Percentiles rank a stretch among this genome's conserved stretches.
Evolutionary conservation across 2,113 vertebrate genomes (phyloP).

Genomic region (Lanius ludovicianus): DNA sequence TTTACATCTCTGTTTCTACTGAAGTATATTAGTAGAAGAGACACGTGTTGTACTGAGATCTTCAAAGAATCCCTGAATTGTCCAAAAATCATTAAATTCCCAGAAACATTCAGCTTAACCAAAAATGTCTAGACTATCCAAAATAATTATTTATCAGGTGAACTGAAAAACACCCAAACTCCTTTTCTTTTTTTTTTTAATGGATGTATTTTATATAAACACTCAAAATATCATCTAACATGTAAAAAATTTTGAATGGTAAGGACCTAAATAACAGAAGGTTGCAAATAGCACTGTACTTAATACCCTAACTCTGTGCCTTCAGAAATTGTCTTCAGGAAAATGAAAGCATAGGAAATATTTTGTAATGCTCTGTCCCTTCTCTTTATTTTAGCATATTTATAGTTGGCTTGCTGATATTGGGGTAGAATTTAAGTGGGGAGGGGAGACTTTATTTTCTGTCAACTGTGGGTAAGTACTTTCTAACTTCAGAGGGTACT

Average conservation of each 20-base stretch:
- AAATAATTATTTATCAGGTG: not conserved
- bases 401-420: not conserved
- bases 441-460: not conserved
- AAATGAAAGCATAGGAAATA: not conserved
- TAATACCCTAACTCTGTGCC: not conserved
- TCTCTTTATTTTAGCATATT: not conserved
- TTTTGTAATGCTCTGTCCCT: not conserved
- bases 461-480: not conserved
- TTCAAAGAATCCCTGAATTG: conserved; percentile 27
- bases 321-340: not conserved
- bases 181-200: not conserved
- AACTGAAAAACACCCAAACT: not conserved
- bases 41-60: not conserved
- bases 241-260: not conserved
- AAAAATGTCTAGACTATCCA: conserved; percentile 28
- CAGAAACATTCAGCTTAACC: conserved; percentile 17
- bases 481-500: conserved; percentile 30
- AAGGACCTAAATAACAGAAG: not conserved
- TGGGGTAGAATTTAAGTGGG: not conserved
- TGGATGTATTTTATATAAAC: not conserved
- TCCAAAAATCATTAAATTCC: conserved; percentile 12
- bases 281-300: not conserved
- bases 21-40: conserved; percentile 20
- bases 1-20: conserved; percentile 22
- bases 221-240: not conserved